phyloP scores from a whole-genome alignment of 2,888 invertebrate genomes.

The Agriotes lineatus region DNA sequence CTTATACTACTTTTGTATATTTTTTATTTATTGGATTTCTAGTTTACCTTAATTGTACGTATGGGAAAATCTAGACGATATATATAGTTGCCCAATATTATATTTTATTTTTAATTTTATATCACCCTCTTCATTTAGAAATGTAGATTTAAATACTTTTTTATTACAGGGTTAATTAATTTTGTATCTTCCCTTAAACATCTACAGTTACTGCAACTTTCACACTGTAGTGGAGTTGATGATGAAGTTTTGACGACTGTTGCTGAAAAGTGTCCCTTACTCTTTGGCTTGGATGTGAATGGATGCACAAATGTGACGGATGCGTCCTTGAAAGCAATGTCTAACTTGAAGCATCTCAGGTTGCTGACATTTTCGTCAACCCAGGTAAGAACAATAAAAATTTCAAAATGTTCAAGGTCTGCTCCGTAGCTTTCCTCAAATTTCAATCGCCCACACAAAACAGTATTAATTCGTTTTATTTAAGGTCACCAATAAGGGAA shows the following conservation, averaged over 20 bases:
- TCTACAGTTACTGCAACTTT: slow-evolving; percentile 55
- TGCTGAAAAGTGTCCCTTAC: slow-evolving; percentile 66
- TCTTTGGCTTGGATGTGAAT: slow-evolving; percentile 67
- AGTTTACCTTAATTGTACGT: too few species aligned
- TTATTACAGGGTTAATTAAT: slow-evolving; percentile 56
- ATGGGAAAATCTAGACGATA: too few species aligned
- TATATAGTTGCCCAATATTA: too few species aligned
- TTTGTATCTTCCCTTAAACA: slow-evolving; percentile 54
- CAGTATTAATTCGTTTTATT: not conserved
- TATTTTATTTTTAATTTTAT: too few species aligned
- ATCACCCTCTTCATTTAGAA: too few species aligned
- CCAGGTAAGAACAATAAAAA: slow-evolving; percentile 53
- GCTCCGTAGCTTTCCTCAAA: not conserved
- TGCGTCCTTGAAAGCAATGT: slow-evolving; percentile 54
- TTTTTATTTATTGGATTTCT: too few species aligned
- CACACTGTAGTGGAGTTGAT: slow-evolving; percentile 64
- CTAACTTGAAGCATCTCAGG: slow-evolving; percentile 54
- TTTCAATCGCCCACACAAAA: not conserved
- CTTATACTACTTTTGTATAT: too few species aligned
- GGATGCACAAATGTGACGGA: slow-evolving; percentile 62
- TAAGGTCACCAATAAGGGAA: slow-evolving; percentile 60
- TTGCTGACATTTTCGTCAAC: slow-evolving; percentile 61
- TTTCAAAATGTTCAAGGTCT: too few species aligned
- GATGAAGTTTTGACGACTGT: slow-evolving; percentile 69
- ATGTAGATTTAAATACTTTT: too few species aligned